A percentile compares a stretch with the other conserved stretches of the same genome.
phyloP scores from a whole-genome alignment of 2,113 vertebrate species.

The Gallinago undulata region DNA sequence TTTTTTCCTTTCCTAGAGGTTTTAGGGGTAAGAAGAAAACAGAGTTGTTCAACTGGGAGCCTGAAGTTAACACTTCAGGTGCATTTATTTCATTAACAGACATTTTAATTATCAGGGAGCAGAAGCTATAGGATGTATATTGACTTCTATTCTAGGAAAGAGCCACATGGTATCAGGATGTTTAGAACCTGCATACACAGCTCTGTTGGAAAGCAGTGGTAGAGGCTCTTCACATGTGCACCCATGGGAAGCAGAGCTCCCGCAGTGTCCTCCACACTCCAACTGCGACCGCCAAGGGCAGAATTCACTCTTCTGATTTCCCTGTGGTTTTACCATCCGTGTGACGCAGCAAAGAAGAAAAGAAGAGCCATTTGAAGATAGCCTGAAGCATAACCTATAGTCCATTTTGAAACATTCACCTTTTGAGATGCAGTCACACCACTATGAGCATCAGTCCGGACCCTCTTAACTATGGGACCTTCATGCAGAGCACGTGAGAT shows the following conservation, averaged over 20 bases:
- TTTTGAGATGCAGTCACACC: not conserved
- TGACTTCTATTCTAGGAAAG: not conserved
- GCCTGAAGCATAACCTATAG: not conserved
- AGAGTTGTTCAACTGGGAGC: not conserved
- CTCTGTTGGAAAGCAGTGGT: not conserved
- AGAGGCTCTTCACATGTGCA: not conserved
- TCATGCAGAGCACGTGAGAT: rapidly evolving
- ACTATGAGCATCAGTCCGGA: not conserved
- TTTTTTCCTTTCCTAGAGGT: not conserved
- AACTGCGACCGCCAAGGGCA: not conserved
- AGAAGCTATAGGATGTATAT: not conserved
- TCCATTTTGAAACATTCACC: not conserved
- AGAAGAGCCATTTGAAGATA: not conserved
- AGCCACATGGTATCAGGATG: rapidly evolving
- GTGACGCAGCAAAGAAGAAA: not conserved
- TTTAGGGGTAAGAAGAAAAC: not conserved
- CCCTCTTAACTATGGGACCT: not conserved
- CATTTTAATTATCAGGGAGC: not conserved
- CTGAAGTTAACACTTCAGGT: not conserved
- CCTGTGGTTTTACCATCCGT: rapidly evolving
- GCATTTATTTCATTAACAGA: not conserved
- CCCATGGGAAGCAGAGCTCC: not conserved
- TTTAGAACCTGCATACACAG: not conserved
- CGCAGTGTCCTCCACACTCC: rapidly evolving
- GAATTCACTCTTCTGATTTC: not conserved